phyloP scores from a whole-genome alignment of 2,888 invertebrate species.

The Apantesis nais region DNA sequence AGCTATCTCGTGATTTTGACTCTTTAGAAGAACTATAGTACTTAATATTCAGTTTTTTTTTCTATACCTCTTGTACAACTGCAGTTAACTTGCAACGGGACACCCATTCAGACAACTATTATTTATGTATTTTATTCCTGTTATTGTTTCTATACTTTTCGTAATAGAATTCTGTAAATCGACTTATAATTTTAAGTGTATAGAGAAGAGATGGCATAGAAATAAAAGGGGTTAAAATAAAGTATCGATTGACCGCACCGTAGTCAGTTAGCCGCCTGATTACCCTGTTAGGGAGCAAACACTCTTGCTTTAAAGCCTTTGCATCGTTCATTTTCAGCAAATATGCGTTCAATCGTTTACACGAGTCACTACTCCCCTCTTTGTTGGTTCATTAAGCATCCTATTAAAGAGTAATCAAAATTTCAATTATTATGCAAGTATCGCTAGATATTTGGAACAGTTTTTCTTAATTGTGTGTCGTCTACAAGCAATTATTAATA shows the following conservation, averaged over 20 bases:
- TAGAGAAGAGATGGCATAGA: slow-evolving; percentile 36
- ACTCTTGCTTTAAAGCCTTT: slow-evolving; percentile 75
- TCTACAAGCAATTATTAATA: not conserved
- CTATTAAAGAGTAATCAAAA: slow-evolving; percentile 20
- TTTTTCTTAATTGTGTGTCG: slow-evolving; percentile 2
- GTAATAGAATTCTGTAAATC: not conserved
- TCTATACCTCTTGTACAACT: not conserved
- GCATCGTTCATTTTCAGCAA: slow-evolving; percentile 69
- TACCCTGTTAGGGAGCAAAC: slow-evolving; percentile 55
- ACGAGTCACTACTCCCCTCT: slow-evolving; percentile 74
- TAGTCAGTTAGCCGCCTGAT: slow-evolving; percentile 70
- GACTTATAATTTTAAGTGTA: slow-evolving; percentile 17
- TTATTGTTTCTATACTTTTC: not conserved
- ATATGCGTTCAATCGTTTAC: slow-evolving; percentile 69
- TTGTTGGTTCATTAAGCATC: slow-evolving; percentile 41
- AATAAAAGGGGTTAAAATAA: slow-evolving; percentile 59
- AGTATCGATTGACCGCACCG: slow-evolving; percentile 69
- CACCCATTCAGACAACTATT: not conserved
- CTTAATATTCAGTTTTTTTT: not conserved
- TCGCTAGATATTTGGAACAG: slow-evolving; percentile 14
- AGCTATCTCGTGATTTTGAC: not conserved
- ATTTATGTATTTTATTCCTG: not conserved
- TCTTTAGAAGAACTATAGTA: not conserved
- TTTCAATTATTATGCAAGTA: slow-evolving; percentile 28
- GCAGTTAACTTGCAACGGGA: not conserved